Percentiles rank a stretch among this genome's conserved stretches.
Conservation (phyloP, 2,797 vertebrate species). For the Lepus townsendii region DNA sequence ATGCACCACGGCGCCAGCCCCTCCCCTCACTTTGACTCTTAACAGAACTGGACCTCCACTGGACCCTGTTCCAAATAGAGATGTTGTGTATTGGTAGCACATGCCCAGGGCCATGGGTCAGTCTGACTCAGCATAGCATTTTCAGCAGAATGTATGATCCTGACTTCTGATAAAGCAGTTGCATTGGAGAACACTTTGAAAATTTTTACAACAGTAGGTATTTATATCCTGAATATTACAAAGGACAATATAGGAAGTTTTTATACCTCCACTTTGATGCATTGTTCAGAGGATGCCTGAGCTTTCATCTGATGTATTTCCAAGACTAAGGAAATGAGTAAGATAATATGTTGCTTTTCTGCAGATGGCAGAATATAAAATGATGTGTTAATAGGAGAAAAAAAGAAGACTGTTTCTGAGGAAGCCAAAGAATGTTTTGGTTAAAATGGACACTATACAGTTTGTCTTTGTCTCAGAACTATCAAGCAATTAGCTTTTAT, state of each 20-base stretch:
- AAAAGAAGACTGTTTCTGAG: background rate
- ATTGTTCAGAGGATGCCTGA: background rate
- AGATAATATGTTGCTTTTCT: background rate
- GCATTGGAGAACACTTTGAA: constrained; percentile 4
- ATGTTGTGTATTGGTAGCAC: background rate
- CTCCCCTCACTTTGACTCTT: no score
- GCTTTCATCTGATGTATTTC: constrained; percentile 15
- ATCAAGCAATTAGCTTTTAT: constrained; percentile 18
- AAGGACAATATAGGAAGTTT: background rate
- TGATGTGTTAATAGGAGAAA: constrained; percentile 31
- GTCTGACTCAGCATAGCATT: background rate
- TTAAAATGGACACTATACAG: background rate
- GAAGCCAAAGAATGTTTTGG: constrained; percentile 1
- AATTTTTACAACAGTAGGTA: constrained; percentile 17
- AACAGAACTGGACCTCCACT: background rate
- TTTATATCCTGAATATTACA: constrained; percentile 10
- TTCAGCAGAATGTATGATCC: constrained; percentile 1
- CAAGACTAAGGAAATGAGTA: constrained; percentile 21
- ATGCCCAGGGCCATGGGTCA: background rate
- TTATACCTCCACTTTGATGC: constrained; percentile 19
- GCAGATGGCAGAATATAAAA: constrained; percentile 39
- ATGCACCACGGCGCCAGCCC: no score
- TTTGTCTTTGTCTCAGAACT: constrained; percentile 10
- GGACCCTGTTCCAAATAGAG: background rate
- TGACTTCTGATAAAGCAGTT: constrained; percentile 1